phyloP scores from a whole-genome alignment of 2,888 invertebrate genomes.

The Thereva unica region DNA sequence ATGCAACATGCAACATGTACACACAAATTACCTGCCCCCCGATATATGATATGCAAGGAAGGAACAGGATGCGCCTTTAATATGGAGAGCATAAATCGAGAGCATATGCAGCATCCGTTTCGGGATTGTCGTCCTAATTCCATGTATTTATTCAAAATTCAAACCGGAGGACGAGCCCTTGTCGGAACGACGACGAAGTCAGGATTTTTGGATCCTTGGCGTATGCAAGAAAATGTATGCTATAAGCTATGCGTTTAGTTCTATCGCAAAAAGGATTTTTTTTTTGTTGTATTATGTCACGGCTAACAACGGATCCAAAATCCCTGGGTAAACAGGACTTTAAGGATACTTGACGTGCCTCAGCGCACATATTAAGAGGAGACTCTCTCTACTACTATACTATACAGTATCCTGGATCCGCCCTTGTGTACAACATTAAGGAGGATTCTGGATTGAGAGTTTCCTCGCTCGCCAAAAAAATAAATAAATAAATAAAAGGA shows the following conservation, averaged over 20 bases:
- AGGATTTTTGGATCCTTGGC: too few relatives aligned
- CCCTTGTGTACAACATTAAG: too few relatives aligned
- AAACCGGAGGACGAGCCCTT: conserved; percentile 6
- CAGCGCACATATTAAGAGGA: too few relatives aligned
- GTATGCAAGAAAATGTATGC: conserved; percentile 26
- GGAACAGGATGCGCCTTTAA: background rate
- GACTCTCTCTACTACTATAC: too few relatives aligned
- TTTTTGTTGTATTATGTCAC: conserved; percentile 20
- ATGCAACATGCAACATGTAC: conserved; percentile 28
- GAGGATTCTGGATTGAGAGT: too few relatives aligned
- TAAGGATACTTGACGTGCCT: too few relatives aligned
- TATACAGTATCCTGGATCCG: too few relatives aligned
- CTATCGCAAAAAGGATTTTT: background rate
- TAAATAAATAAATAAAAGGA: too few relatives aligned
- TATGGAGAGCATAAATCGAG: conserved; percentile 24
- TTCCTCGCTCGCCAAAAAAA: too few relatives aligned
- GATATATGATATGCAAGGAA: conserved; percentile 22
- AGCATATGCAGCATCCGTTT: conserved; percentile 20
- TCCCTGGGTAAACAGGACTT: background rate
- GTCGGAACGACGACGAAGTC: conserved; percentile 11
- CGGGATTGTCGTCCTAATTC: background rate
- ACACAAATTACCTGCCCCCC: conserved; percentile 25
- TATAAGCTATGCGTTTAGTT: conserved; percentile 17
- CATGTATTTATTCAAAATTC: conserved; percentile 21
- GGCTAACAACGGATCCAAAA: background rate